A percentile compares a stretch with the other conserved stretches of the same genome.
Conservation (phyloP, 2,888 invertebrate genomes). For the Tenodera sinensis region DNA sequence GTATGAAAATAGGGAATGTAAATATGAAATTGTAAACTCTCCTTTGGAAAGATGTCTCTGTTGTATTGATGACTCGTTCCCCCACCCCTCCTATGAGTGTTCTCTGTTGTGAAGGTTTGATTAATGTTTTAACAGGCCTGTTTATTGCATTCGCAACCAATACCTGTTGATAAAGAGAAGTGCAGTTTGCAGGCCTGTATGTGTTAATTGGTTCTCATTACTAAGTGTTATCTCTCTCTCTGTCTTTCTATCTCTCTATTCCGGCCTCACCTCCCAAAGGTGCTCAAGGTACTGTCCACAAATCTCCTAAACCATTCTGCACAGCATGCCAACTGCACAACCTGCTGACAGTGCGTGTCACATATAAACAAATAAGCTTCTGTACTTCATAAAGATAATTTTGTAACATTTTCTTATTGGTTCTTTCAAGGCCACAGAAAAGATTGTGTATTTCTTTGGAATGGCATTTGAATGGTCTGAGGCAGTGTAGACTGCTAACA, state of each 20-base stretch:
- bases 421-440: no score
- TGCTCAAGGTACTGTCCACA: constrained; percentile 49
- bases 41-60: neutral
- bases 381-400: no score
- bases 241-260: constrained; percentile 44
- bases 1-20: no score
- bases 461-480: no score
- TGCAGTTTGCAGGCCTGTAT: neutral
- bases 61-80: neutral
- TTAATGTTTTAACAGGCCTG: neutral
- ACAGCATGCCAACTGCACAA: neutral
- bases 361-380: no score
- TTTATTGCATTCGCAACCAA: neutral
- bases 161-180: neutral
- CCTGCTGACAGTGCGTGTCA: neutral
- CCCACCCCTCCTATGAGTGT: neutral
- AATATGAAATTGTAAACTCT: neutral
- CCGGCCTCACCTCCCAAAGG: constrained; percentile 44
- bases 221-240: constrained; percentile 46
- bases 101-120: neutral
- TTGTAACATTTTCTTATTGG: no score
- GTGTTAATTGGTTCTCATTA: constrained; percentile 38
- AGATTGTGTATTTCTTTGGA: no score
- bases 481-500: no score
- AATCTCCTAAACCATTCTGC: constrained; percentile 17